Percentiles rank a stretch among this genome's conserved stretches.
Evolutionary conservation across 2,888 invertebrate genomes (phyloP).

Genomic region (Boloria euphrosyne): DNA sequence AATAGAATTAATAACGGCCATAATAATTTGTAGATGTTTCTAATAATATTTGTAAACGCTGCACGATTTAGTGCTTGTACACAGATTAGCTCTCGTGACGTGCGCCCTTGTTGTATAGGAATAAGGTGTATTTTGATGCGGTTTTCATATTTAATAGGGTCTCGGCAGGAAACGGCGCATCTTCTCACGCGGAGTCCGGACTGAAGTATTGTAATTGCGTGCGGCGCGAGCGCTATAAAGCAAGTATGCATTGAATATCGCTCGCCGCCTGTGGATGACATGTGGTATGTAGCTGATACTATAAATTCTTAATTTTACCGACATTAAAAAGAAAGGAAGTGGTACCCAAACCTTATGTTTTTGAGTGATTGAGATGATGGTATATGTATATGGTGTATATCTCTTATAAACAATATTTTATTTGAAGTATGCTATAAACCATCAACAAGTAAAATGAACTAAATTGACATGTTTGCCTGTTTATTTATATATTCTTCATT

Average conservation of each 20-base stretch:
- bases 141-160: background rate
- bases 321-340: background rate
- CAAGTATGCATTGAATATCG: slow-evolving; percentile 54
- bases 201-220: slow-evolving; percentile 58
- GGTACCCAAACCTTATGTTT: no score
- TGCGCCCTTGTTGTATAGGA: background rate
- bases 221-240: slow-evolving; percentile 54
- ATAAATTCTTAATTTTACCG: background rate
- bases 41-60: slow-evolving; percentile 53
- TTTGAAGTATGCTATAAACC: no score
- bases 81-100: slow-evolving; percentile 5
- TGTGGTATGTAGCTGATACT: slow-evolving; percentile 44
- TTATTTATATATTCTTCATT: no score
- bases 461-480: no score
- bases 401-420: no score
- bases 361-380: background rate
- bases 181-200: slow-evolving; percentile 52
- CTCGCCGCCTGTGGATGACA: slow-evolving; percentile 36
- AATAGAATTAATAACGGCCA: slow-evolving; percentile 33
- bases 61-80: slow-evolving; percentile 45
- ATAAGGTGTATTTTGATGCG: slow-evolving; percentile 5
- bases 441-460: no score
- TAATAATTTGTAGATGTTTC: slow-evolving; percentile 43
- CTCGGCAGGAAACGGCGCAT: slow-evolving; percentile 41
- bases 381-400: no score